Base-by-base conservation (phyloP, 2,888 invertebrate genomes). In the Malacosoma neustria region DNA sequence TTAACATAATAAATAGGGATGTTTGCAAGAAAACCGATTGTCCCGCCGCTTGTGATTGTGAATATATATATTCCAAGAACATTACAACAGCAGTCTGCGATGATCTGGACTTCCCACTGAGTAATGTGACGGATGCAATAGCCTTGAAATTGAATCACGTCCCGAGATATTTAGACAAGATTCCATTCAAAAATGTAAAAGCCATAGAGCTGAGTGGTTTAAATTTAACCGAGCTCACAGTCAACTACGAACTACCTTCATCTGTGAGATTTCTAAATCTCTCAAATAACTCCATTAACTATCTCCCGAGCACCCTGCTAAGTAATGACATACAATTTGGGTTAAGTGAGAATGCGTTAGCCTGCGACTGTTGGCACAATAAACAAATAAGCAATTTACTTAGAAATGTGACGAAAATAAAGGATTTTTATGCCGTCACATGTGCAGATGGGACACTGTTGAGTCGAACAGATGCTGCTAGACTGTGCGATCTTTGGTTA, bases 401-500 rank as follows among this genome's bases (percentile, higher is more conserved):
- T 6, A 33, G 29, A 11, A 15, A 40, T 22, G 11, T 11, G 2
- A 1, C 1, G 0, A 36, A 36, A 11, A 35, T 49, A 4, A 1
- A 5, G 9, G 48, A 50, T 29, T 38, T 15, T 4, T 31, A 13
- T 0, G 32, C 22, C 0, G 32, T 49, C 7, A 35, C 11, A 0
- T 50, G 50, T 15, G 14, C 29, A 0, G 41, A 33, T 1, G 45
- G 43, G 5, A 14, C 9, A 0, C 30, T 34, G 1, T 3, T 54
- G 0, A 3, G 15, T 0, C 1, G 14, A 2, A 31, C 54, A 0
- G 53, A 52, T 4, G 40, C 45, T 0, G 30, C 31, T 0, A 33
- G 38, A 0, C 39, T 69, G 2, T 73, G 72, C 34, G 45, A 46
- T 0, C 45, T 43, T 1, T 42, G 46, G 13, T 33, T 39, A 0